Conservation (phyloP, 2,888 invertebrate species). For the Bursaphelenchus okinawaensis region DNA sequence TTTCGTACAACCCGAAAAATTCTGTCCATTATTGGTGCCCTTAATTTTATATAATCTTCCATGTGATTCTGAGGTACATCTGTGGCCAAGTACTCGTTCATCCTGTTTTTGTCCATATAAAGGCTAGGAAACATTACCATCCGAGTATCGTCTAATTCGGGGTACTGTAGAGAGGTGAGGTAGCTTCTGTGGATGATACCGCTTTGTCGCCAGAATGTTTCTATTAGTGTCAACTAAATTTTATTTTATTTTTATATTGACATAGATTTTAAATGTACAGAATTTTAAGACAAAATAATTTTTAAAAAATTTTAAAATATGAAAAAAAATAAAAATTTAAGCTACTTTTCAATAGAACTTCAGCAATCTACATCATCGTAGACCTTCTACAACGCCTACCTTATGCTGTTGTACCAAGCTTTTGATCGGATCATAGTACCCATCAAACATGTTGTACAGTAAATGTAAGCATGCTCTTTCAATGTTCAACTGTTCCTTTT, state of each 20-base stretch:
- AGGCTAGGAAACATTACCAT: conserved; percentile 3
- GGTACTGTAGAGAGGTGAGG: conserved; percentile 11
- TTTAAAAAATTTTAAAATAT: no score
- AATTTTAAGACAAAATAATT: no score
- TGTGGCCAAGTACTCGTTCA: conserved; percentile 2
- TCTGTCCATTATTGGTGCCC: conserved; percentile 9
- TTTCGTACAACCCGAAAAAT: conserved; percentile 6
- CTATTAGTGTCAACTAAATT: conserved; percentile 1
- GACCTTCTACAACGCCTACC: not conserved
- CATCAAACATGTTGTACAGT: conserved; percentile 16
- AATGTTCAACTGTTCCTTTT: conserved; percentile 10
- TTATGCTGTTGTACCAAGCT: conserved; percentile 1
- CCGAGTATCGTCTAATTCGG: conserved; percentile 11
- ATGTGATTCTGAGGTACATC: not conserved
- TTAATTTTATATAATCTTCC: conserved; percentile 10
- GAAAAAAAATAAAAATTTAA: no score
- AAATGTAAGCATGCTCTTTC: conserved; percentile 1
- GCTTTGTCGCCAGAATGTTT: conserved; percentile 10
- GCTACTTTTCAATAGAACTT: no score
- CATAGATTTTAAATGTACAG: no score
- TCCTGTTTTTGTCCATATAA: conserved; percentile 11
- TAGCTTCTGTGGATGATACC: conserved; percentile 10
- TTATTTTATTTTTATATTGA: no score
- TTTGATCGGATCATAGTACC: conserved; percentile 10
- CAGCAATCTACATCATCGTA: no score